These are phyloP conservation scores for Urocolius indicus DNA, from an alignment of 2,113 vertebrate genomes.

Conservation along the genomic window DNA sequence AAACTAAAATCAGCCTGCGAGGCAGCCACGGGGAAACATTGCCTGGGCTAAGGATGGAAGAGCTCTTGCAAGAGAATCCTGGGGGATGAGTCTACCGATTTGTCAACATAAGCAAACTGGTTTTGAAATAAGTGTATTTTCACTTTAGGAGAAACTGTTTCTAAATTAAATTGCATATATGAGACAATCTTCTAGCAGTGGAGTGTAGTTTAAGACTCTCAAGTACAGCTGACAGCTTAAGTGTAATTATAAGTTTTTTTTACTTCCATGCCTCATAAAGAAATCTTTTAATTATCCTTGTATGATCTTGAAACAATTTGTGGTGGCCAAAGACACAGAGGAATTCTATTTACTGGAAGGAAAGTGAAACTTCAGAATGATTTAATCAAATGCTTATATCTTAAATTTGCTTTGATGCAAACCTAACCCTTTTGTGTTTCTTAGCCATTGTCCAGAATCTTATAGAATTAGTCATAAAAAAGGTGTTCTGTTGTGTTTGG, in stretches of 20 bases:
- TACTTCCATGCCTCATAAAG: neutral
- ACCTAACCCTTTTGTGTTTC: neutral
- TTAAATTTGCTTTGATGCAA: neutral
- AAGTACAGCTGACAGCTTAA: neutral
- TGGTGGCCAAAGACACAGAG: neutral
- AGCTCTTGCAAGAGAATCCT: neutral
- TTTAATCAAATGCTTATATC: neutral
- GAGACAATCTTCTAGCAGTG: neutral
- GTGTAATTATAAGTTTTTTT: neutral
- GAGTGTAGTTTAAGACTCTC: neutral
- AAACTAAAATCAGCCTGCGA: constrained; percentile 32
- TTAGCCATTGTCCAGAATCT: neutral
- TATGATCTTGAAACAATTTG: neutral
- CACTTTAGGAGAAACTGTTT: neutral
- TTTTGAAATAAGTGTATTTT: neutral
- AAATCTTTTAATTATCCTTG: neutral
- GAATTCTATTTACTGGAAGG: neutral
- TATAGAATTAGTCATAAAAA: neutral
- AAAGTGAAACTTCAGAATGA: neutral
- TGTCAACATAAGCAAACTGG: neutral
- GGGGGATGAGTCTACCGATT: neutral
- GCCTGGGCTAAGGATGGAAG: neutral
- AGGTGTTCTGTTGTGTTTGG: neutral
- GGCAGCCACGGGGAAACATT: neutral
- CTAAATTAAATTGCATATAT: neutral